These are phyloP conservation scores for Eulemur mongoz DNA, from an alignment of 2,797 vertebrate species.

Conservation along the genomic window DNA sequence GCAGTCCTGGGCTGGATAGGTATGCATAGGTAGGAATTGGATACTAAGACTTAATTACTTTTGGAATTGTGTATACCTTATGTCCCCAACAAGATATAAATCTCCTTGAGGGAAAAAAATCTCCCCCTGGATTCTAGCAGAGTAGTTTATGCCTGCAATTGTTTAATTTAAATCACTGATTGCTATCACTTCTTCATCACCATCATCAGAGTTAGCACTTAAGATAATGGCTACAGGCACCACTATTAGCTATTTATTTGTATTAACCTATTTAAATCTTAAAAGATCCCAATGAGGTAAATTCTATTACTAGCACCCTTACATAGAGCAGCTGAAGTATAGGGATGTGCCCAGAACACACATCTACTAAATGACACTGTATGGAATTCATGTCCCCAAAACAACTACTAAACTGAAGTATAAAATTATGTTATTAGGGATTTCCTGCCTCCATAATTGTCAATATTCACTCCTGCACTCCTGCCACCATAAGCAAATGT, in stretches of 20 bases:
- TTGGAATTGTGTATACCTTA: not conserved
- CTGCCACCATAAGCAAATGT: not conserved
- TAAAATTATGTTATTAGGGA: not conserved
- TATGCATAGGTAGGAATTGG: not conserved
- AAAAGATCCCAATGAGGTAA: not conserved
- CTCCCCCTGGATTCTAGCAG: not conserved
- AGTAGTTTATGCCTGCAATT: not conserved
- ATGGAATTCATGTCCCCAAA: not conserved
- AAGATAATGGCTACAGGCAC: not conserved
- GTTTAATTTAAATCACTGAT: not conserved
- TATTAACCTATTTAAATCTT: not conserved
- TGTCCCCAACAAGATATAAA: not conserved
- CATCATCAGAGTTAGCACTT: not conserved
- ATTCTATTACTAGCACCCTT: not conserved
- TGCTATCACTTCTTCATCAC: not conserved
- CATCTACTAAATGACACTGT: not conserved
- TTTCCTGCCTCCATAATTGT: not conserved
- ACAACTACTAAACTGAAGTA: not conserved
- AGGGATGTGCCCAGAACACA: not conserved
- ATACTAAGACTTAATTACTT: not conserved
- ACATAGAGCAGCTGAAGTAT: not conserved
- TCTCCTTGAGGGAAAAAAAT: not conserved
- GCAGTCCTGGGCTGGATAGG: not conserved
- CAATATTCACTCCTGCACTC: not conserved
- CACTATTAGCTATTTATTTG: not conserved